These are phyloP conservation scores for Lasioglossum lativentre DNA, from an alignment of 2,888 invertebrate genomes.

Conservation along the genomic window DNA sequence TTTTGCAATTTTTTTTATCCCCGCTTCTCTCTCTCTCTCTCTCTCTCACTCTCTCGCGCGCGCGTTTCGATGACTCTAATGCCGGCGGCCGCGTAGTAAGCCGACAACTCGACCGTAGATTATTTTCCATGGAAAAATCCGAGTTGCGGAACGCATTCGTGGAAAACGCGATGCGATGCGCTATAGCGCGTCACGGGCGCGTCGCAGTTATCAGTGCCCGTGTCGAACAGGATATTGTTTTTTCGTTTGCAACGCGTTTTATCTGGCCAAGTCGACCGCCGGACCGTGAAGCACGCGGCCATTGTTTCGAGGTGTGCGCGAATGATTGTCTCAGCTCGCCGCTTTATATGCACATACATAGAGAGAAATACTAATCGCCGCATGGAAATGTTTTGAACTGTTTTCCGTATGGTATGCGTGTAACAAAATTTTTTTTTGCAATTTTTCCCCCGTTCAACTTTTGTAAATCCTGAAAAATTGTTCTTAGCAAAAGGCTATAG, in stretches of 20 bases:
- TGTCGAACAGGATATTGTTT: neutral
- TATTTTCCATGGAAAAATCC: constrained; percentile 24
- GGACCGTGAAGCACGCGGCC: neutral
- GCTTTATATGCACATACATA: too few species aligned
- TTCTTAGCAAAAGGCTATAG: too few species aligned
- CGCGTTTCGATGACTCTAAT: constrained; percentile 10
- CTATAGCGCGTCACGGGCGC: neutral
- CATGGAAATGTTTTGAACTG: neutral
- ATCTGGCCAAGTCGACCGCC: neutral
- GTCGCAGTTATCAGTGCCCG: neutral
- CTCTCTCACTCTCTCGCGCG: neutral
- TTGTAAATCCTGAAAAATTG: too few species aligned
- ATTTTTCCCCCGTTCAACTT: too few species aligned
- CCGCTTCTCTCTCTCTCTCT: neutral
- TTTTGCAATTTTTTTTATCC: neutral
- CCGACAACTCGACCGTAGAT: constrained; percentile 7
- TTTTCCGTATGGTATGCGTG: neutral
- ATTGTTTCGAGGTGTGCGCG: neutral
- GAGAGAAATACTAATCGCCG: neutral
- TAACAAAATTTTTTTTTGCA: too few species aligned
- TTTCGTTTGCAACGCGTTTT: constrained; percentile 5
- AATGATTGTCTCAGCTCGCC: neutral
- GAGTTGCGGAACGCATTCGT: neutral
- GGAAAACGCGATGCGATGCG: neutral
- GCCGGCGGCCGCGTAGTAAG: neutral